A percentile compares a stretch with the other conserved stretches of the same genome.
These are phyloP conservation scores for Torymus auratus DNA, from an alignment of 2,888 invertebrate genomes.

Conservation along the genomic window DNA sequence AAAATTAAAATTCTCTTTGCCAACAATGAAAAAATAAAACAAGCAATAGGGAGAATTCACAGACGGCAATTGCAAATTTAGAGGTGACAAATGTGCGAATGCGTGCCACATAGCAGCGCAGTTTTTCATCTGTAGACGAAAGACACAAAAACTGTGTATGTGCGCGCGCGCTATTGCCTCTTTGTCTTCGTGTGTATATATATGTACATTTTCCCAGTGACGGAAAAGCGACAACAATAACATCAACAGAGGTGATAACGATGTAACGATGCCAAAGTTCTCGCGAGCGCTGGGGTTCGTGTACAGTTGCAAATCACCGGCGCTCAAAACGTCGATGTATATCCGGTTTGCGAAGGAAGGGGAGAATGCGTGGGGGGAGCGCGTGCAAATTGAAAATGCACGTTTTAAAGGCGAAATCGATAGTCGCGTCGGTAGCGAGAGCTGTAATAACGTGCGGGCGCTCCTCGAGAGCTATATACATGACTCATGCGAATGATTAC, in stretches of 20 bases:
- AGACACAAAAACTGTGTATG: conserved; percentile 5
- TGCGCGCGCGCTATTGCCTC: not conserved
- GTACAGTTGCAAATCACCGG: conserved; percentile 48
- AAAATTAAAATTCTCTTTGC: too few species aligned
- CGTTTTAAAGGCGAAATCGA: conserved; percentile 69
- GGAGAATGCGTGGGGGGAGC: not conserved
- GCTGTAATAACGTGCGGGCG: not conserved
- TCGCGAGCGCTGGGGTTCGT: not conserved
- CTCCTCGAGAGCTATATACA: conserved; percentile 22
- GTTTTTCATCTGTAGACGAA: conserved; percentile 5
- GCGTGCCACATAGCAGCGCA: not conserved
- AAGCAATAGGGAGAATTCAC: too few species aligned
- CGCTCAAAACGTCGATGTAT: conserved; percentile 45
- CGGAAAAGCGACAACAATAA: conserved; percentile 6
- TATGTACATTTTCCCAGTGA: conserved; percentile 11
- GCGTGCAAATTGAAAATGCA: conserved; percentile 66
- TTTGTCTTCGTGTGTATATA: conserved; percentile 4
- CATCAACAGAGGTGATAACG: not conserved
- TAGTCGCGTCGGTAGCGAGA: conserved; percentile 58
- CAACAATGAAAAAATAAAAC: too few species aligned
- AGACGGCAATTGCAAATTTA: not conserved
- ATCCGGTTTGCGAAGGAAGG: conserved; percentile 40
- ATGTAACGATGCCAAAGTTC: conserved; percentile 27
- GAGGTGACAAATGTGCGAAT: conserved; percentile 3
- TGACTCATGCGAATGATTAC: conserved; percentile 56